Evolutionary conservation across 2,113 vertebrate species (phyloP), one percentile per base, ranked within the genome.

Genomic region (Furnarius figulus): DNA sequence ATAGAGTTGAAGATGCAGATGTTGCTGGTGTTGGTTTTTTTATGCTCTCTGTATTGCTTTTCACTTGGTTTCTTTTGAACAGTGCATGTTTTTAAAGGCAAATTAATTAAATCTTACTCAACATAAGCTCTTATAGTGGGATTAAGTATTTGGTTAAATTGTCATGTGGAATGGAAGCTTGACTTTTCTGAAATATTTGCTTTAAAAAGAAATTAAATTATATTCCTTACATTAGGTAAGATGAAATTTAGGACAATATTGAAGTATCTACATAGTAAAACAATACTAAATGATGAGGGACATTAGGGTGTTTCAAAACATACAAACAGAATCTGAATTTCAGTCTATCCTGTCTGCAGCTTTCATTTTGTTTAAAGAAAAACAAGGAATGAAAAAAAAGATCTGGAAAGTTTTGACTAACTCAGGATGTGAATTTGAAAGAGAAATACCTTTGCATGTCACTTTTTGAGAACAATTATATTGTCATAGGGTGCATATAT

Each of bases 1-100:
- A 89, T 33, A 87, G 40, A 37, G 46, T 79, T 35, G 40, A 78
- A 89, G 87, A 66, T 89, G 46, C 77, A 92, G 87, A 95, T 91
- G 80, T 58, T 88, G 49, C 39, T 91, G 62, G 35, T 68, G n/a
- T 33, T 66, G 24, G 24, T 52, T 50, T 52, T 66, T 89, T 85
- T 47, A 27, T 44, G 25, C 14, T 49, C 42, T 39, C 39, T 81
- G 10, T 35, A 53, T 53, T 74, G 49, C 42, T 83, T 83, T 90
- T 65, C 13, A 55, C 82, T 70, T 61, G 62, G 37, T 28, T 92
- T 74, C 33, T 76, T 89, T 56, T 70, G 31, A 85, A 24, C 20
- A 33, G 10, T 16, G 9, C 5, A 16, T 44, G 31, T 55, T 86
- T 90, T 77, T 53, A 44, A 80, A 81, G 66, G 46, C 61, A 88